A percentile compares a stretch with the other conserved stretches of the same genome.
Evolutionary conservation across 2,113 vertebrate genomes (phyloP).

Genomic region (Lanius ludovicianus): DNA sequence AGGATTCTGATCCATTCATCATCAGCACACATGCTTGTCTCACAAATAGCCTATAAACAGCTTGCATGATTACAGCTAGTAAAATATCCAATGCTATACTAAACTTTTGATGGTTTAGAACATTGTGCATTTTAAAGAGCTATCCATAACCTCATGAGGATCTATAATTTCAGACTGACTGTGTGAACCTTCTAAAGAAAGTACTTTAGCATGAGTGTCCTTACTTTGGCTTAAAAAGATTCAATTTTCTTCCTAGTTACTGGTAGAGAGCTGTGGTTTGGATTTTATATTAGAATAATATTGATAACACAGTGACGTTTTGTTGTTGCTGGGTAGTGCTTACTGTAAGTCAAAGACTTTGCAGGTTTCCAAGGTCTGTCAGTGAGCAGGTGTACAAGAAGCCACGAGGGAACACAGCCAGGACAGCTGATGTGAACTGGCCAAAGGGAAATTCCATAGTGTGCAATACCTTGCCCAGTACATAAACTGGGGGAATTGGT

Average conservation of each 20-base stretch:
- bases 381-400: not conserved
- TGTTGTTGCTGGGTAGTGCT: not conserved
- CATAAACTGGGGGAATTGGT: not conserved
- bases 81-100: not conserved
- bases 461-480: not conserved
- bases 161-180: not conserved
- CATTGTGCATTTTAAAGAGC: not conserved
- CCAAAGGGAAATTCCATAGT: not conserved
- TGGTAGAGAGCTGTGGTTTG: not conserved
- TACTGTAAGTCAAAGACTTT: not conserved
- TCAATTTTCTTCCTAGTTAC: not conserved
- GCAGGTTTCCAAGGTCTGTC: not conserved
- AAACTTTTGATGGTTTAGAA: not conserved
- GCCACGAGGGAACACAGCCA: not conserved
- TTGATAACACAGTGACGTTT: not conserved
- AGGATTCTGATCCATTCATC: not conserved
- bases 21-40: not conserved
- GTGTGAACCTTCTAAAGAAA: not conserved
- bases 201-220: not conserved
- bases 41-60: not conserved
- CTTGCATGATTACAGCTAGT: not conserved
- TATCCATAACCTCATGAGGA: not conserved
- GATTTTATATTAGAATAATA: not conserved
- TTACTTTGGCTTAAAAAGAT: not conserved
- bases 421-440: not conserved